These are phyloP conservation scores for Luehdorfia chinensis DNA, from an alignment of 1,140 invertebrate genomes.

Conservation along the genomic window DNA sequence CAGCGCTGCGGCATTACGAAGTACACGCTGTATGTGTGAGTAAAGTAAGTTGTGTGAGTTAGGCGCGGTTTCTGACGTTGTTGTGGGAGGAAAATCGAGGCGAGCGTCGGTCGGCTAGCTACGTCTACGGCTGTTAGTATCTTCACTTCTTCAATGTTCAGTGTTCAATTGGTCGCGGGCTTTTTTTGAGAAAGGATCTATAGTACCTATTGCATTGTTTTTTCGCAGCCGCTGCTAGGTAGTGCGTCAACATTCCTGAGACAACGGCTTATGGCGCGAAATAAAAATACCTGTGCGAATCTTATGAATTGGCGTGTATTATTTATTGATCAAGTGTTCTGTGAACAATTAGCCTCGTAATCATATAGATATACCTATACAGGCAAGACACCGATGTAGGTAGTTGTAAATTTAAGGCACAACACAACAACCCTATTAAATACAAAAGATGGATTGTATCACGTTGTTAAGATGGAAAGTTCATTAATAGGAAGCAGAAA, in stretches of 20 bases:
- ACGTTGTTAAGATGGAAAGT: no score
- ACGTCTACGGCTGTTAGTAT: slow-evolving; percentile 17
- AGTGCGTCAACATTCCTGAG: slow-evolving; percentile 66
- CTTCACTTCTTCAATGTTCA: slow-evolving; percentile 37
- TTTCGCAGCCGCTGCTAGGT: slow-evolving; percentile 47
- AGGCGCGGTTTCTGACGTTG: slow-evolving; percentile 34
- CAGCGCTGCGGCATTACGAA: slow-evolving; percentile 54
- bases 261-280: slow-evolving; percentile 62
- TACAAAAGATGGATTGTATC: no score
- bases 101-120: slow-evolving; percentile 31
- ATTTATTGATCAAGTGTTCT: slow-evolving; percentile 46
- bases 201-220: slow-evolving; percentile 37
- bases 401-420: no score
- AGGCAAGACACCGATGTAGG: no score
- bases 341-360: slow-evolving; percentile 38
- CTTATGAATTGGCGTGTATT: slow-evolving; percentile 61
- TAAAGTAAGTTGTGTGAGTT: slow-evolving; percentile 29
- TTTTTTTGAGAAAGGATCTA: slow-evolving; percentile 18
- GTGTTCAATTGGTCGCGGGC: slow-evolving; percentile 37
- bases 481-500: no score
- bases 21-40: slow-evolving; percentile 33
- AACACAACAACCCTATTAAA: no score
- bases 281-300: slow-evolving; percentile 61
- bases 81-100: slow-evolving; percentile 56
- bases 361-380: no score